These are phyloP conservation scores for Lontra canadensis DNA, from an alignment of 2,113 vertebrate species.

Conservation along the genomic window DNA sequence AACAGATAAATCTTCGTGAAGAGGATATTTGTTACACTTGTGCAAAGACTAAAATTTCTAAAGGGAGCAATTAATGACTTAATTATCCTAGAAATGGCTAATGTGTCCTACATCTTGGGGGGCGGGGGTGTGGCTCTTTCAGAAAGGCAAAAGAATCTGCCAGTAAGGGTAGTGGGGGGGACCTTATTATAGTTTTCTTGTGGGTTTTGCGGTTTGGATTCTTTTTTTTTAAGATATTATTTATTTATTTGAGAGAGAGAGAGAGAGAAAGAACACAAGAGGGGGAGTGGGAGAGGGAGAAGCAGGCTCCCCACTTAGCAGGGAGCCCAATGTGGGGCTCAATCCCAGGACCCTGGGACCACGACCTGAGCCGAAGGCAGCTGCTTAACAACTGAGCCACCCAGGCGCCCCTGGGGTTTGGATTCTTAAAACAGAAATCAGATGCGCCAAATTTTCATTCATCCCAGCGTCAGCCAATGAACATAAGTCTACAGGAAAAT, in stretches of 20 bases:
- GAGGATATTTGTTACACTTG: conserved; percentile 56
- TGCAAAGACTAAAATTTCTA: conserved; percentile 54
- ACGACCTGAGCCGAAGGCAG: too few relatives aligned
- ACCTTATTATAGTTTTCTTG: not conserved
- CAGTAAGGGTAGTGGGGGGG: fast-evolving
- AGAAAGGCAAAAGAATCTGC: not conserved
- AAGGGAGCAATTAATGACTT: conserved; percentile 66
- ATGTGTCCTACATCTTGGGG: not conserved
- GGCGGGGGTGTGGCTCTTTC: not conserved
- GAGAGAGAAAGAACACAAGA: too few relatives aligned
- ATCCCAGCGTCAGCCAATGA: not conserved
- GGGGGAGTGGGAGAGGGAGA: too few relatives aligned
- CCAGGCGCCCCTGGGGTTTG: not conserved
- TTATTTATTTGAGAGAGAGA: too few relatives aligned
- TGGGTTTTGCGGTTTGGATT: not conserved
- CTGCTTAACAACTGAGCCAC: too few relatives aligned
- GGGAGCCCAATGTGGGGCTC: too few relatives aligned
- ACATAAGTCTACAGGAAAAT: not conserved
- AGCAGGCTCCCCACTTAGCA: too few relatives aligned
- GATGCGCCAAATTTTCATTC: not conserved
- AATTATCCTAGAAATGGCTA: conserved; percentile 1
- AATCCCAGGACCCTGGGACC: too few relatives aligned
- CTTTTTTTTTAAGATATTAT: too few relatives aligned
- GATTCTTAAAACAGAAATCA: conserved; percentile 30
- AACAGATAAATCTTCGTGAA: conserved; percentile 55